Conservation (phyloP, 2,797 vertebrate genomes). For the Parotocinclus haroldoi region DNA sequence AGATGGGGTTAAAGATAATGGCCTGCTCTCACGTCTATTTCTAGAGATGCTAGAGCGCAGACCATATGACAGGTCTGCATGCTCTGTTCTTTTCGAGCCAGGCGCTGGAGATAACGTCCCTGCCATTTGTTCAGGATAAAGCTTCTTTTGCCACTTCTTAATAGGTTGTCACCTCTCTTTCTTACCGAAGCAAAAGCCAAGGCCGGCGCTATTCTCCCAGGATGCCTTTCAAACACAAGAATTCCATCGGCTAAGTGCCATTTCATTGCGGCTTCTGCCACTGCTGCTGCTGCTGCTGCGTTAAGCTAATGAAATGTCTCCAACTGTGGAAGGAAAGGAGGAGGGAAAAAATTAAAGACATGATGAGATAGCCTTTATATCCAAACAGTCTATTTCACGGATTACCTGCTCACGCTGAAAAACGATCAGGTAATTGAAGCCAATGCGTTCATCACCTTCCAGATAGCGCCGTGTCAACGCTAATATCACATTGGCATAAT, state of each 20-base stretch:
- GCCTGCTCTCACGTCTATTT: conserved; percentile 67
- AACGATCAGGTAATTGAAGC: conserved; percentile 56
- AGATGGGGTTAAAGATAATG: conserved; percentile 72
- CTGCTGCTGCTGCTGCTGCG: conserved; percentile 47
- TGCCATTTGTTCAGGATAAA: conserved; percentile 23
- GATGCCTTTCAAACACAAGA: conserved; percentile 56
- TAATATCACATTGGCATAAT: conserved; percentile 57
- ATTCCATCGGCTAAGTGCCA: conserved; percentile 64
- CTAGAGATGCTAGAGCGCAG: conserved; percentile 13
- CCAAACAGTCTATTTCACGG: conserved; percentile 57
- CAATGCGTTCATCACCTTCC: conserved; percentile 52
- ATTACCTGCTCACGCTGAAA: conserved; percentile 59
- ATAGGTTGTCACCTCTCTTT: conserved; percentile 14
- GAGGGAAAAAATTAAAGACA: conserved; percentile 5
- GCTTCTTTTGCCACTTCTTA: conserved; percentile 12
- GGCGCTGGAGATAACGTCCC: conserved; percentile 16
- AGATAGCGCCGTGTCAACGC: conserved; percentile 58
- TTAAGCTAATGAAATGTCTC: conserved; percentile 58
- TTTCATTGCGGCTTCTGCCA: conserved; percentile 38
- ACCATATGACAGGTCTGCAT: conserved; percentile 10
- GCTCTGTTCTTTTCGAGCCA: conserved; percentile 13
- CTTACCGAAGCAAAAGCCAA: conserved; percentile 27
- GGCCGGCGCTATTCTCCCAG: conserved; percentile 46
- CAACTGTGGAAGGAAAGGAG: conserved; percentile 20
- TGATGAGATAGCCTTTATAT: conserved; percentile 34